A percentile compares a stretch with the other conserved stretches of the same genome.
These are phyloP conservation scores for Tenualosa ilisha DNA, from an alignment of 2,797 vertebrate species.

Conservation along the genomic window DNA sequence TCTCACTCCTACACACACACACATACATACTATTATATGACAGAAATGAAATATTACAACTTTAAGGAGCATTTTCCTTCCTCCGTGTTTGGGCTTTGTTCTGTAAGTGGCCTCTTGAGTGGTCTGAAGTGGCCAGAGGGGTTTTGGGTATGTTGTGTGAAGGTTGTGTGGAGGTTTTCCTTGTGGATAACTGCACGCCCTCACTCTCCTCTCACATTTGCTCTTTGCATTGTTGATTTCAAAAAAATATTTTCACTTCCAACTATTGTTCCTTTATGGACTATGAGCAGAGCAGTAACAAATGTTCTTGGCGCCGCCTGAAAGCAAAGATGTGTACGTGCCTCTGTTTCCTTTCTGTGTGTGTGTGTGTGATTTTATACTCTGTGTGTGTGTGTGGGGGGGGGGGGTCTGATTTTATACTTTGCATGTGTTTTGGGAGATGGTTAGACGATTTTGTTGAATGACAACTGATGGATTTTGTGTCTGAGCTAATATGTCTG, in stretches of 20 bases:
- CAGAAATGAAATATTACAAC: not conserved
- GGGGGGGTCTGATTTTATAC: not conserved
- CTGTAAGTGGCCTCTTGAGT: constrained; percentile 2
- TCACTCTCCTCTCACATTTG: constrained; percentile 25
- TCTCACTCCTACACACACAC: constrained; percentile 5
- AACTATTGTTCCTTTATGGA: constrained; percentile 31
- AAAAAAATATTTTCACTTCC: constrained; percentile 33
- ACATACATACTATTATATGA: not conserved
- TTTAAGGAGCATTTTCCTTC: not conserved
- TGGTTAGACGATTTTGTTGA: not conserved
- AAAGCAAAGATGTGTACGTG: not conserved
- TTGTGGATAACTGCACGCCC: constrained; percentile 15
- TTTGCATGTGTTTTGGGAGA: not conserved
- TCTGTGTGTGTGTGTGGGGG: not conserved
- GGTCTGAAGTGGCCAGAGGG: not conserved
- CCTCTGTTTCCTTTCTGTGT: not conserved
- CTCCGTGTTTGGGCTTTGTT: not conserved
- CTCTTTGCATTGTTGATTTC: constrained; percentile 20
- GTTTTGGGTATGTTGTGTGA: not conserved
- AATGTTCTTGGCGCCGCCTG: constrained; percentile 14
- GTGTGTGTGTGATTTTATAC: not conserved
- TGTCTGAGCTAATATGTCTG: not conserved
- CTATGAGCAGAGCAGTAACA: not conserved
- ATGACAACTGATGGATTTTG: not conserved
- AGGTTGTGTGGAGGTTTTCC: not conserved